Evolutionary conservation across 1,140 invertebrate species (phyloP).

Genomic region (Theocolax elegans): DNA sequence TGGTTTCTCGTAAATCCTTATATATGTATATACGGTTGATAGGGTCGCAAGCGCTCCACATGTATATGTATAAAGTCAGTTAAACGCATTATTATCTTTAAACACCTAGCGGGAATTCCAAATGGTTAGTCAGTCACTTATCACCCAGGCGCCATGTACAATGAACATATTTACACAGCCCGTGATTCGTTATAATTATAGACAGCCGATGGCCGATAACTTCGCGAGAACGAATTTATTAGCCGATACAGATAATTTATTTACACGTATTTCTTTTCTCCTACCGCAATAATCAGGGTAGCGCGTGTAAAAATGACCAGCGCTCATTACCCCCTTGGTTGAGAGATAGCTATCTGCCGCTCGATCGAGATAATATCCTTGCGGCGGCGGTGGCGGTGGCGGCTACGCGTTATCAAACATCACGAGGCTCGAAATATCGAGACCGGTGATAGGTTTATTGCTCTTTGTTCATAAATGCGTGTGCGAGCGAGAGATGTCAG

Average conservation of each 20-base stretch:
- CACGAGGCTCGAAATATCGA: conserved; percentile 22
- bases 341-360: background rate
- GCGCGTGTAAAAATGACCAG: conserved; percentile 1
- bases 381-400: background rate
- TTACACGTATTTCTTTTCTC: conserved; percentile 13
- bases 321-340: conserved; percentile 8
- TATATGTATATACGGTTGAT: too few species aligned
- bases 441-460: conserved; percentile 35
- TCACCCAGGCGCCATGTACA: conserved; percentile 32
- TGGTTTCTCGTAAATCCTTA: background rate
- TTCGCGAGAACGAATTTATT: conserved; percentile 35
- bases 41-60: too few species aligned
- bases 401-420: conserved; percentile 17
- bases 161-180: conserved; percentile 35
- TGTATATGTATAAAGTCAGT: too few species aligned
- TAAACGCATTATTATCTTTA: conserved; percentile 33
- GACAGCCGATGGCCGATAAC: conserved; percentile 30
- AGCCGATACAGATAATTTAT: conserved; percentile 34
- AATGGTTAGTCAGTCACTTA: conserved; percentile 35
- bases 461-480: conserved; percentile 15
- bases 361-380: conserved; percentile 15
- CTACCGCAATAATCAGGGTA: conserved; percentile 10
- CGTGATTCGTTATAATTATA: conserved; percentile 41
- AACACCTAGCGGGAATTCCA: conserved; percentile 19
- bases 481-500: conserved; percentile 20